Evolutionary conservation across 2,797 vertebrate genomes (phyloP).

Genomic region (Acrocephalus scirpaceus): DNA sequence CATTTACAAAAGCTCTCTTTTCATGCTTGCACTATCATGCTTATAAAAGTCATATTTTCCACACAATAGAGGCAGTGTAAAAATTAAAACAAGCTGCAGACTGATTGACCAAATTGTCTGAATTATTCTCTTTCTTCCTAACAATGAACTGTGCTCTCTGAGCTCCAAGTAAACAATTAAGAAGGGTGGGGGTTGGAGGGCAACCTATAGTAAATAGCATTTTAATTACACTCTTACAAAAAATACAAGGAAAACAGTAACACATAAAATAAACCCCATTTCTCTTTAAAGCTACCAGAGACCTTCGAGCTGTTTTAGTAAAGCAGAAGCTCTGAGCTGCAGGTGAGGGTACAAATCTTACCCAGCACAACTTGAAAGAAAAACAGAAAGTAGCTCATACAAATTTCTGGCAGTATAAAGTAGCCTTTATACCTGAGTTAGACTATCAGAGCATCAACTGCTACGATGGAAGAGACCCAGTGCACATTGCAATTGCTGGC

Average conservation of each 20-base stretch:
- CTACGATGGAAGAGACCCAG: neutral
- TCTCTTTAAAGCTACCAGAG: neutral
- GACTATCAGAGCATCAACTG: neutral
- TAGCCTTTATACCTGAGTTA: neutral
- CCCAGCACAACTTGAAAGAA: neutral
- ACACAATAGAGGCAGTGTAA: conserved; percentile 63
- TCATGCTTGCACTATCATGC: conserved; percentile 37
- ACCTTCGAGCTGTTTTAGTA: neutral
- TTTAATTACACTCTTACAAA: neutral
- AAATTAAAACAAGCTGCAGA: conserved; percentile 67
- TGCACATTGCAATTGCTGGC: conserved; percentile 30
- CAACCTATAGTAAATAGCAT: conserved; percentile 39
- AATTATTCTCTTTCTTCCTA: conserved; percentile 56
- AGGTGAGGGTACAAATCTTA: neutral
- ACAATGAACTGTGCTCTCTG: conserved; percentile 54
- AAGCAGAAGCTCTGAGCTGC: neutral
- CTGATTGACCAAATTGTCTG: conserved; percentile 50
- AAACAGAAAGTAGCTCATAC: neutral
- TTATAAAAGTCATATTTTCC: conserved; percentile 63
- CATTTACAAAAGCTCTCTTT: conserved; percentile 13
- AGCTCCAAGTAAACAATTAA: conserved; percentile 57
- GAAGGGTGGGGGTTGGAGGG: neutral
- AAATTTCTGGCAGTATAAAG: neutral
- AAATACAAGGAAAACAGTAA: neutral
- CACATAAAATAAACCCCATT: neutral